These are phyloP conservation scores for Elgaria multicarinata DNA, from an alignment of 2,113 vertebrate species.

Conservation along the genomic window DNA sequence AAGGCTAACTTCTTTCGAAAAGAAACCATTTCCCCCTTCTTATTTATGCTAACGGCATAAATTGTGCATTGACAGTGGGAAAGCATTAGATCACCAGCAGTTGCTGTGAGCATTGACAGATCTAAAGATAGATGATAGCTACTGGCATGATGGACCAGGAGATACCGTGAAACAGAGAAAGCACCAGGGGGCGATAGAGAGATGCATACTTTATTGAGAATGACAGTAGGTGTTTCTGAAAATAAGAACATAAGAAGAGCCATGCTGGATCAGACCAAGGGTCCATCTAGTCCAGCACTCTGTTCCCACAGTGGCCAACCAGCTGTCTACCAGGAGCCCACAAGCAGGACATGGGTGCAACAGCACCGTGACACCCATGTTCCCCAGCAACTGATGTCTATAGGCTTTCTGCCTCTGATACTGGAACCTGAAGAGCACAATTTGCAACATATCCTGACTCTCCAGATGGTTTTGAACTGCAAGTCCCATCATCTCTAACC, in stretches of 20 bases:
- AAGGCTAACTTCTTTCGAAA: neutral
- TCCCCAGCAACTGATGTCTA: no score
- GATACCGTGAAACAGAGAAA: neutral
- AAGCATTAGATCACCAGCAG: neutral
- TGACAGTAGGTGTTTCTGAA: neutral
- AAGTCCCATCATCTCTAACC: no score
- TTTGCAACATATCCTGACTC: neutral
- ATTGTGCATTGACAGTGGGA: neutral
- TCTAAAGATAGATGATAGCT: neutral
- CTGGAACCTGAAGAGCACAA: neutral
- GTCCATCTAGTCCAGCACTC: no score
- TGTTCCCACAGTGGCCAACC: no score
- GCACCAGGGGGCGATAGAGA: neutral
- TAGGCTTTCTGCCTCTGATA: no score
- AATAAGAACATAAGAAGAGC: no score
- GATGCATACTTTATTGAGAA: neutral
- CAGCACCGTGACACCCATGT: no score
- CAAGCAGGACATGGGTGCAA: no score
- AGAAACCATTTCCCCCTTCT: neutral
- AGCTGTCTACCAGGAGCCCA: no score
- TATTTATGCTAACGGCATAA: neutral
- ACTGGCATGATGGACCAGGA: neutral
- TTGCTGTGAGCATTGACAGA: neutral
- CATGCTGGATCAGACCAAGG: no score
- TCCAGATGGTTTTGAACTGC: no score